phyloP scores from a whole-genome alignment of 1,140 invertebrate genomes.

The Drosophila baimaii region DNA sequence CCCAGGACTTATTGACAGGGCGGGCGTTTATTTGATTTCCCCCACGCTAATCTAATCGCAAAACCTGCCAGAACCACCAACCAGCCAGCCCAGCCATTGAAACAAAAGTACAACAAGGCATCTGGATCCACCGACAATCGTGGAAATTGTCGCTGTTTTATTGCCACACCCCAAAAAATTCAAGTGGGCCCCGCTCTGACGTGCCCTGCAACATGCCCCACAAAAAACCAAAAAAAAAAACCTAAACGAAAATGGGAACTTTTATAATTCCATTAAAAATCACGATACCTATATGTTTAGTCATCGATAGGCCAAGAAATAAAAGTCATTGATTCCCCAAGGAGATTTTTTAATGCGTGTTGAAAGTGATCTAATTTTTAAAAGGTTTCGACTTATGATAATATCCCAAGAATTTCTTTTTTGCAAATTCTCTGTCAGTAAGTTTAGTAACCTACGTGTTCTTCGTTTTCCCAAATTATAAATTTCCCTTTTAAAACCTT shows the following conservation, averaged over 20 bases:
- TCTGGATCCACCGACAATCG: slow-evolving; percentile 41
- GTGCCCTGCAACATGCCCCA: slow-evolving; percentile 29
- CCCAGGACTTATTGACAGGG: slow-evolving; percentile 59
- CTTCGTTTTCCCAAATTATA: no score
- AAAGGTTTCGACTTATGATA: neutral
- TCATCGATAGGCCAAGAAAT: slow-evolving; percentile 9
- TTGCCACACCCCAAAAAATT: slow-evolving; percentile 72
- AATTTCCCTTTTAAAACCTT: no score
- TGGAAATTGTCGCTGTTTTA: slow-evolving; percentile 60
- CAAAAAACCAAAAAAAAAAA: neutral
- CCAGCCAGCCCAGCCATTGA: slow-evolving; percentile 54
- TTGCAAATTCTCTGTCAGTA: no score
- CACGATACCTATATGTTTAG: slow-evolving; percentile 33
- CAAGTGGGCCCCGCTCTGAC: slow-evolving; percentile 21
- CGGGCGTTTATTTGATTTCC: slow-evolving; percentile 57
- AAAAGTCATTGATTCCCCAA: neutral
- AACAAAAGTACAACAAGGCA: slow-evolving; percentile 74
- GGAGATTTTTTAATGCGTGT: neutral
- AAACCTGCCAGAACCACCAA: slow-evolving; percentile 60
- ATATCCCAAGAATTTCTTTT: no score
- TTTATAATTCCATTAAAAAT: slow-evolving; percentile 51
- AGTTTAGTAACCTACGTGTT: no score
- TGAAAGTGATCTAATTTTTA: neutral
- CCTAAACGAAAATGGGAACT: neutral
- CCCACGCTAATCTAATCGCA: slow-evolving; percentile 78